Base-by-base conservation (phyloP, 2,888 invertebrate genomes). In the Rhaphigaster nebulosa region DNA sequence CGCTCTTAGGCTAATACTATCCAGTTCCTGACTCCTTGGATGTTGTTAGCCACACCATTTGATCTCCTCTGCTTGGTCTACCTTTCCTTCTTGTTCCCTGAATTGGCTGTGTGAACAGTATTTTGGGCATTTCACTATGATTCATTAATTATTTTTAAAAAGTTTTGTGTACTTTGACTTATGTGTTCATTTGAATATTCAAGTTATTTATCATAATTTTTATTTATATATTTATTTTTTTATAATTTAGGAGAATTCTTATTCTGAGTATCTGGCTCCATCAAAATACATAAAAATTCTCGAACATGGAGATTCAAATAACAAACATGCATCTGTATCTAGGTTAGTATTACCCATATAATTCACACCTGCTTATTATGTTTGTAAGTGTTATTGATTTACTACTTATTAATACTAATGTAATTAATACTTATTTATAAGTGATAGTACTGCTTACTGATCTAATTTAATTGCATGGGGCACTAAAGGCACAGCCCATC, bases 181-280 rank as follows among this genome's bases (percentile, higher is more conserved):
- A 29, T 65, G 13, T 65, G 1, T 65, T 29, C n/a, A 65, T 65
- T 65, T 29, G 15, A 15, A 29, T 13, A 65, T 65, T 29, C 18
- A 5, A 3, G 4, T 4, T 29, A 29, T 65, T 65, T 18, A n/a
- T n/a, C 12, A 29, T 65, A 5, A 29, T 65, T 29, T 65, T 29
- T 5, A 29, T 20, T 34, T 76, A 76, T 29, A 3, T 65, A 52
- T 23, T 76, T 89, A 18, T 89, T 41, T 89, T 65, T 91, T 89
- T 60, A n/a, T 88, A 52, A 89, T 56, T 89, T 60, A 89, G 93
- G 98, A 98, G 94, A 96, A 98, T 93, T 98, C 98, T 34, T 98
- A 98, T 94, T 97, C 97, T 65, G 96, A 97, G 93, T 94, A 98
- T 91, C 94, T 98, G 92, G 96, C 97, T 90, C 97, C 98, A 89